Conservation (phyloP, 2,888 invertebrate genomes). For the Amphipyra berbera region DNA sequence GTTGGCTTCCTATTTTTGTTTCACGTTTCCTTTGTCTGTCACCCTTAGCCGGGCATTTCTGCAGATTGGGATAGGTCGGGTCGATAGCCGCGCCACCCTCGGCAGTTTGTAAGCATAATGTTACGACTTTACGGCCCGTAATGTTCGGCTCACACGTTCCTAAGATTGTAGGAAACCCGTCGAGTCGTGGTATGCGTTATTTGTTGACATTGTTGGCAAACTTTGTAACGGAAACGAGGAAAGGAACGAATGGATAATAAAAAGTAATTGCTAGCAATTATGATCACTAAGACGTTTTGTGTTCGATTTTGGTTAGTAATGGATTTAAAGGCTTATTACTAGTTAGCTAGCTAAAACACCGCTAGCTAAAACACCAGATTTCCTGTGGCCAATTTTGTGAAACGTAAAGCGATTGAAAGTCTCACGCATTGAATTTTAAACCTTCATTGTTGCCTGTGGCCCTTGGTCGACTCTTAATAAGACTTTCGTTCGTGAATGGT, state of each 20-base stretch:
- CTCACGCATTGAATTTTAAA: too few relatives aligned
- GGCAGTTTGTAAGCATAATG: conserved; percentile 39
- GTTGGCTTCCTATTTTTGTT: conserved; percentile 22
- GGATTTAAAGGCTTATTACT: too few relatives aligned
- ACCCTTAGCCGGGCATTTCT: conserved; percentile 63
- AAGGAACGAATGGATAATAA: conserved; percentile 16
- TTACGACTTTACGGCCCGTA: conserved; percentile 39
- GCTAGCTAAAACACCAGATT: too few relatives aligned
- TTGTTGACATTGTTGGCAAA: conserved; percentile 27
- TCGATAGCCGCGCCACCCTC: conserved; percentile 69
- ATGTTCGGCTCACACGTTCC: conserved; percentile 41
- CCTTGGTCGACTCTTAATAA: too few relatives aligned
- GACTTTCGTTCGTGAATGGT: too few relatives aligned
- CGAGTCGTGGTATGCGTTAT: conserved; percentile 21
- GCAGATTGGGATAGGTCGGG: conserved; percentile 81
- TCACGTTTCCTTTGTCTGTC: conserved; percentile 46
- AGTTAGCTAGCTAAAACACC: too few relatives aligned
- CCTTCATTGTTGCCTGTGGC: too few relatives aligned
- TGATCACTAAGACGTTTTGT: not conserved
- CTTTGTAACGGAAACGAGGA: conserved; percentile 27
- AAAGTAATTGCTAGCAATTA: conserved; percentile 20
- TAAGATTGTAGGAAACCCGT: conserved; percentile 28
- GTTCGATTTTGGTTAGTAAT: not conserved
- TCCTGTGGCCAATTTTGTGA: too few relatives aligned
- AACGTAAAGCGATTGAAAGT: too few relatives aligned